Percentiles rank a stretch among this genome's conserved stretches.
These are phyloP conservation scores for Pogonomyrmex barbatus DNA, from an alignment of 1,140 invertebrate species.

Conservation along the genomic window DNA sequence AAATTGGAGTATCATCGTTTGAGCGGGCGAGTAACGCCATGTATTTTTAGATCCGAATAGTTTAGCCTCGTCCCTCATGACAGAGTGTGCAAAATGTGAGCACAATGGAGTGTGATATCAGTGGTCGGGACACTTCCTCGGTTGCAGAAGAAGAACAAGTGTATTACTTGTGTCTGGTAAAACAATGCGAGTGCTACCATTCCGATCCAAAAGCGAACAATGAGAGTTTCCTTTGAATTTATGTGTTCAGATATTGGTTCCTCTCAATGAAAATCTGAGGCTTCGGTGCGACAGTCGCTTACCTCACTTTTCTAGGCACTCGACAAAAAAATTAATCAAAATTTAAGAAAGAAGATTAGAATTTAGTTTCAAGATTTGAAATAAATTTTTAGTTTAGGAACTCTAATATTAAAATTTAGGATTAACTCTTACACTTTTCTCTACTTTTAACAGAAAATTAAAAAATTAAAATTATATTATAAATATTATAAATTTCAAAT, in stretches of 20 bases:
- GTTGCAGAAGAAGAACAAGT: slow-evolving; percentile 50
- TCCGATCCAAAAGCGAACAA: slow-evolving; percentile 69
- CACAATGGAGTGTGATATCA: slow-evolving; percentile 41
- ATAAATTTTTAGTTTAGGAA: background rate
- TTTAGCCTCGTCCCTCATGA: slow-evolving; percentile 23
- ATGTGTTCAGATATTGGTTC: slow-evolving; percentile 69
- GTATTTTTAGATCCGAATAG: slow-evolving; percentile 27
- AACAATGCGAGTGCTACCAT: slow-evolving; percentile 73
- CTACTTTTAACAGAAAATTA: background rate
- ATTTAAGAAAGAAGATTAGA: background rate
- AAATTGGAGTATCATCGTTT: slow-evolving; percentile 1
- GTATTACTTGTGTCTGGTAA: slow-evolving; percentile 65
- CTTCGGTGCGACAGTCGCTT: background rate
- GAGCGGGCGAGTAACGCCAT: background rate
- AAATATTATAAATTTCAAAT: background rate
- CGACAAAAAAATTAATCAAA: background rate
- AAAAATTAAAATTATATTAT: background rate
- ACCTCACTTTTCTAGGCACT: background rate
- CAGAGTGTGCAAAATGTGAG: slow-evolving; percentile 18
- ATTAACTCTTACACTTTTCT: background rate
- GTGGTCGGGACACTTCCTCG: slow-evolving; percentile 20
- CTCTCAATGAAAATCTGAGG: slow-evolving; percentile 20
- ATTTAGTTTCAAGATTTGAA: background rate
- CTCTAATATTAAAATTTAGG: background rate
- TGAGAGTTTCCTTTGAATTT: slow-evolving; percentile 66